Evolutionary conservation across 2,888 invertebrate species (phyloP).

Genomic region (Gandaritis pyraliata): DNA sequence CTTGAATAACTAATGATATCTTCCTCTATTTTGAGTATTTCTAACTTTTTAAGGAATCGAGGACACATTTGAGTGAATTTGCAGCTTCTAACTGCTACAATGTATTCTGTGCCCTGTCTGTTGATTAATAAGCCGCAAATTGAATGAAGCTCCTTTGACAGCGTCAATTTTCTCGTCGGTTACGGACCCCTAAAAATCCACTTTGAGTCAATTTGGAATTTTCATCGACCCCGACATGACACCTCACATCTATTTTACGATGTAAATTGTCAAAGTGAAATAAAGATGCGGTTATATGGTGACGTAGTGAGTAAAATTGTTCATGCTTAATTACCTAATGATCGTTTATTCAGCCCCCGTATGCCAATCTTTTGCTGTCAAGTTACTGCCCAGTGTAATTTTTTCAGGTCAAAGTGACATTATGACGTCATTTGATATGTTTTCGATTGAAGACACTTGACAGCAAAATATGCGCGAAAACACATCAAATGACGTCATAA

Average conservation of each 20-base stretch:
- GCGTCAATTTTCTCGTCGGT: constrained; percentile 79
- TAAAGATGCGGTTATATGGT: constrained; percentile 59
- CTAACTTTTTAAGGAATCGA: no score
- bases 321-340: no score
- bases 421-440: no score
- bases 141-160: constrained; percentile 79
- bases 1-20: no score
- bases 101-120: constrained; percentile 41
- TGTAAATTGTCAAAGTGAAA: constrained; percentile 81
- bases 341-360: no score
- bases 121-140: constrained; percentile 82
- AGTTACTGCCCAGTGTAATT: no score
- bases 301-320: not conserved
- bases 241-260: constrained; percentile 79
- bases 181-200: constrained; percentile 79
- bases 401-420: no score
- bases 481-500: no score
- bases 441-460: no score
- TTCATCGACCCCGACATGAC: constrained; percentile 81
- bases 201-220: constrained; percentile 81
- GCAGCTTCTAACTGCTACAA: not conserved
- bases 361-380: no score
- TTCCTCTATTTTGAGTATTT: no score
- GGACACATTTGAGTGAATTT: not conserved
- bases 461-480: no score